Evolutionary conservation across 2,797 vertebrate species (phyloP).

Genomic region (Tarsius wallacei): DNA sequence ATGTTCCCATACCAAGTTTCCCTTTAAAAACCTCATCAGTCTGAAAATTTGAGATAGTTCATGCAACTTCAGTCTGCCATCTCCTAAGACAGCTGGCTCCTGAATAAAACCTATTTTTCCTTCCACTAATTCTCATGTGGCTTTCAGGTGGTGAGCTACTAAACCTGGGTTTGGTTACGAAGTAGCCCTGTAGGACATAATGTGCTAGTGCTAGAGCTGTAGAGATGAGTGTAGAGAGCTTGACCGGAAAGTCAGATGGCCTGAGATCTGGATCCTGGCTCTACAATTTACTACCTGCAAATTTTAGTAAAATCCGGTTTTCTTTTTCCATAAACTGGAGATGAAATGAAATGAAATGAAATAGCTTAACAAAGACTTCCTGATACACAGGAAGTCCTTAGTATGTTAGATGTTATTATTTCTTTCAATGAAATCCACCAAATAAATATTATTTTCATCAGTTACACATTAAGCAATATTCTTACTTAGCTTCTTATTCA

Average conservation of each 20-base stretch:
- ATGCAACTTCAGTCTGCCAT: too few relatives aligned
- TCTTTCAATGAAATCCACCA: constrained; percentile 1
- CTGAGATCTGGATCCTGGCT: not conserved
- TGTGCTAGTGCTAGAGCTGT: rapidly evolving
- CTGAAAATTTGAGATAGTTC: too few relatives aligned
- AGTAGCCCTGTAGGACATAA: not conserved
- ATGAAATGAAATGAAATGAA: constrained; percentile 2
- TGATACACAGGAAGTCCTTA: not conserved
- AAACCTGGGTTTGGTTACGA: too few relatives aligned
- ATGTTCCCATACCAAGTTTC: too few relatives aligned
- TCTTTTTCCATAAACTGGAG: constrained; percentile 2
- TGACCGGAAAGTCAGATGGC: not conserved
- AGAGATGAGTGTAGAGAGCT: not conserved
- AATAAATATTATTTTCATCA: not conserved
- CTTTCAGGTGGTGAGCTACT: too few relatives aligned
- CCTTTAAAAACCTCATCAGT: too few relatives aligned
- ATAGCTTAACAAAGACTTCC: not conserved
- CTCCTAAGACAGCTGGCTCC: too few relatives aligned
- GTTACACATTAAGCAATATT: not conserved
- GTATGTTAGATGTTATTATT: not conserved
- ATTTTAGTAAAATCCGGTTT: not conserved
- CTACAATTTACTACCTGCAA: not conserved
- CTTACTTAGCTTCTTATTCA: constrained; percentile 39
- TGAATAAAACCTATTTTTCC: too few relatives aligned
- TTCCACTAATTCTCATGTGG: too few relatives aligned